phyloP scores from a whole-genome alignment of 2,888 invertebrate species.

The Xestia c-nigrum region DNA sequence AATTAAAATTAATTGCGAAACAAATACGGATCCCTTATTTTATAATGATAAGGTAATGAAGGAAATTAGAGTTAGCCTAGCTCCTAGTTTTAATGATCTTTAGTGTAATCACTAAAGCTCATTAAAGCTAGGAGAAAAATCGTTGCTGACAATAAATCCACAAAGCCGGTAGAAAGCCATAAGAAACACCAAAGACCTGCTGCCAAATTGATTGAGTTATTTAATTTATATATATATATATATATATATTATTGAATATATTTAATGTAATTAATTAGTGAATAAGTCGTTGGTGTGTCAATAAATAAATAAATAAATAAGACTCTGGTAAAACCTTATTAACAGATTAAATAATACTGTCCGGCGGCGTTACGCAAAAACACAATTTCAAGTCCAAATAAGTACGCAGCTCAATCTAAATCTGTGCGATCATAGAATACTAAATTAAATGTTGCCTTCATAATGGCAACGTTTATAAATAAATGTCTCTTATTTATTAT shows the following conservation, averaged over 20 bases:
- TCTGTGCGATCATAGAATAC: conserved; percentile 5
- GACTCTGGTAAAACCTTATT: neutral
- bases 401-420: conserved; percentile 9
- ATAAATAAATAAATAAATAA: too few relatives aligned
- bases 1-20: conserved; percentile 14
- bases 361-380: neutral
- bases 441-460: conserved; percentile 8
- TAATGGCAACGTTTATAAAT: conserved; percentile 37
- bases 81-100: too few relatives aligned
- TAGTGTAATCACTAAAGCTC: too few relatives aligned
- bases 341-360: neutral
- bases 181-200: neutral
- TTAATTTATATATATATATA: too few relatives aligned
- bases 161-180: neutral
- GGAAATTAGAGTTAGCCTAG: neutral
- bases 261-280: too few relatives aligned
- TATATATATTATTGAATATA: too few relatives aligned
- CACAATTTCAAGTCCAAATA: conserved; percentile 12
- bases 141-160: neutral
- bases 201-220: neutral
- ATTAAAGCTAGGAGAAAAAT: neutral
- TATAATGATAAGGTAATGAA: neutral
- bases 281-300: too few relatives aligned
- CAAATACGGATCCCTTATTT: neutral
- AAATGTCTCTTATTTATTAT: conserved; percentile 48